Base-by-base conservation (phyloP, 2,888 invertebrate genomes). In the Troglohyphantes excavatus region DNA sequence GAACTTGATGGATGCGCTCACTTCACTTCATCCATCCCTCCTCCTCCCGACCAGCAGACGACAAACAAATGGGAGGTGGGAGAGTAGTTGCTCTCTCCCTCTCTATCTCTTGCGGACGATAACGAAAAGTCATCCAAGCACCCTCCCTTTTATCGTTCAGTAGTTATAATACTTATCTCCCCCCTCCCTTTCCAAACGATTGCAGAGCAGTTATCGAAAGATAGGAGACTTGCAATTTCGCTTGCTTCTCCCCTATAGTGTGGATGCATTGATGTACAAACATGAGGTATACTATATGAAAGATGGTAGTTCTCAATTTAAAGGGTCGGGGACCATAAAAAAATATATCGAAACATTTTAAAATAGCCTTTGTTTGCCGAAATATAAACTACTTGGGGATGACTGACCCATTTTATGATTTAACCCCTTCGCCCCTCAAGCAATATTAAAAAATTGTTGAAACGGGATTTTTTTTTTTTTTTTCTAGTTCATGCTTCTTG, bases 131-230 rank as follows among this genome's bases (percentile, higher is more conserved):
- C 53, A 53, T 53, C 53, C 53, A 13, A 13, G 13, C 53, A 13
- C 53, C 53, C 53, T n/a, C 53, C 17, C 53, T 53, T 53, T 17
- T 53, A 53, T 53, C 53, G 53, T 53, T n/a, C 33, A n/a, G n/a
- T 53, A 5, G 53, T 1, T n/a, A n/a, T 53, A 11, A 53, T 53
- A 53, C 53, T 53, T 53, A 17, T 17, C n/a, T 11, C 17, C 53
- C 53, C 53, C 53, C n/a, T 53, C n/a, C 53, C 53, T n/a, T n/a
- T 53, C 5, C 53, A 53, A 53, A 53, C n/a, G n/a, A 53, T 53
- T 53, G n/a, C n/a, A 5, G 53, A n/a, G 53, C 53, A 53, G 53
- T 53, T 53, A n/a, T n/a, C 53, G n/a, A 13, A 1, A n/a, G n/a
- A 0, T n/a, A 17, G 53, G 46, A 33, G 46, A 17, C 46, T 13